Conservation (phyloP, 2,888 invertebrate genomes). For the Prionchulus punctatus region DNA sequence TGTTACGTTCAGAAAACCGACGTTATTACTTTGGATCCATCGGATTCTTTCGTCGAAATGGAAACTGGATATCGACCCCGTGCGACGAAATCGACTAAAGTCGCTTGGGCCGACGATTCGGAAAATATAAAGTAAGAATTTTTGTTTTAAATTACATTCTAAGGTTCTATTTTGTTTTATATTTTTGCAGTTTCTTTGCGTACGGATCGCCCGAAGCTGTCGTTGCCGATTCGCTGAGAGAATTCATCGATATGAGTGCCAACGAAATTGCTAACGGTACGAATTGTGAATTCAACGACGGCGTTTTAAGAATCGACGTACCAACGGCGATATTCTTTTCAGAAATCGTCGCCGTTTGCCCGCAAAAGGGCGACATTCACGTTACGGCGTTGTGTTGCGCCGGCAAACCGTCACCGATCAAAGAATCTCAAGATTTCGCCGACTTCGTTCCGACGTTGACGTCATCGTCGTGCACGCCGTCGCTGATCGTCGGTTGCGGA, state of each 20-base stretch:
- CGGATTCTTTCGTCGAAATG: conserved; percentile 11
- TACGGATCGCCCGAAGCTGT: not conserved
- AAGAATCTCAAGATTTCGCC: not conserved
- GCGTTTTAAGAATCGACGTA: too few species aligned
- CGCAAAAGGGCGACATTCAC: not conserved
- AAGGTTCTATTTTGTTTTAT: too few species aligned
- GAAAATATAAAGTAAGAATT: not conserved
- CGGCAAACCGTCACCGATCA: not conserved
- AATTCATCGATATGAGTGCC: conserved; percentile 7
- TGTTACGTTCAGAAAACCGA: conserved; percentile 2
- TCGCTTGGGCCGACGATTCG: not conserved
- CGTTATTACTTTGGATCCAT: conserved; percentile 7
- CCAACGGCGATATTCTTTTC: too few species aligned
- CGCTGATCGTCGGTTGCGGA: conserved; percentile 1
- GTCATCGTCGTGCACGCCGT: not conserved
- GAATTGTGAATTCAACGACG: not conserved
- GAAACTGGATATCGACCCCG: conserved; percentile 11
- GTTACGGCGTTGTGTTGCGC: conserved; percentile 7
- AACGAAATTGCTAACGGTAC: conserved; percentile 8
- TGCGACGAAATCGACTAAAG: not conserved
- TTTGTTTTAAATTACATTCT: too few species aligned
- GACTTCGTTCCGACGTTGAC: too few species aligned
- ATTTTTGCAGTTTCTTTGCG: not conserved
- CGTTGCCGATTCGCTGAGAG: conserved; percentile 1
- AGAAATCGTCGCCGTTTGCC: not conserved